Evolutionary conservation across 2,888 invertebrate genomes (phyloP), one percentile per base, ranked within the genome.

Genomic region (Amitus sp.): DNA sequence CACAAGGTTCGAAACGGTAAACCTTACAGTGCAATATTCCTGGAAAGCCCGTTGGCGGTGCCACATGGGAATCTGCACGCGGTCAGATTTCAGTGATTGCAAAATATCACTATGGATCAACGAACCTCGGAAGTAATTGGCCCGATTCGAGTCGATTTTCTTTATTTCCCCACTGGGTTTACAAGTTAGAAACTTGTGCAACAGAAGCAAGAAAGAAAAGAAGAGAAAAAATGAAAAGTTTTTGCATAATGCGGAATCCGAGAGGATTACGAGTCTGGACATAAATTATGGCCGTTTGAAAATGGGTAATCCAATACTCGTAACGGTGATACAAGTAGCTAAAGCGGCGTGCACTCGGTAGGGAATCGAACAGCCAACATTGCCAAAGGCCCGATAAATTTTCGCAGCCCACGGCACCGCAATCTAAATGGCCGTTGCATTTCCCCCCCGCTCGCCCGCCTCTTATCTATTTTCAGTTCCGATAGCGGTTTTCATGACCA

Each of bases 391-490:
- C 28, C 63, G 18, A 63, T 59, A 63, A 63, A 63, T 63, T 62
- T 48, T 57, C 39, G 47, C 53, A 12, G 46, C 34, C 47, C n/a
- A 34, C 33, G 33, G 33, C 43, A 49, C 37, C 19, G 51, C 52
- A 52, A 63, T 63, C 63, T 63, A 59, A 63, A 63, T 49, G 63
- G 63, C 52, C 52, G 45, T 17, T 33, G 34, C 40, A 39, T 47
- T 54, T 45, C 30, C 55, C 46, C 43, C 13, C 10, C 2, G 23
- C 19, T 18, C 18, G n/a, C 23, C 27, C 12, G 28, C 30, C 30
- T 18, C 63, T 59, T 63, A 59, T 63, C 63, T 59, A 47, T 59
- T 59, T 63, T 59, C 52, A 63, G 63, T 59, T 56, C 55, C 43
- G 59, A 63, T 59, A 63, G 55, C 55, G 63, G 49, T 59, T 63